Evolutionary conservation across 1,140 invertebrate genomes (phyloP).

Genomic region (Aphidius ervi): DNA sequence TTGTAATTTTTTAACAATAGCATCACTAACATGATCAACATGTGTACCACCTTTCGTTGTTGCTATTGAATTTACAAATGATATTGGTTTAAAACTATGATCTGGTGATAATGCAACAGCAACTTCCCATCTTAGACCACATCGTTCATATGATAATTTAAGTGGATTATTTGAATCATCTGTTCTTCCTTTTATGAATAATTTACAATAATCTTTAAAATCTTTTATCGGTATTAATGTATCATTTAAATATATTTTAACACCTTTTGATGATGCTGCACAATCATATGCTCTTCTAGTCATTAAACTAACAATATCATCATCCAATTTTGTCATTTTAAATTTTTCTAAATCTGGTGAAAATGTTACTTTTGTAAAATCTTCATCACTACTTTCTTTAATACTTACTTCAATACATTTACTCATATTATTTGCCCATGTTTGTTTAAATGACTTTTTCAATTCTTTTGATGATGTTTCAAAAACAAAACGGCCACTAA

Average conservation of each 20-base stretch:
- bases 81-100: conserved; percentile 94
- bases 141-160: conserved; percentile 84
- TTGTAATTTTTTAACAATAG: conserved; percentile 82
- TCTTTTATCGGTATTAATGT: conserved; percentile 83
- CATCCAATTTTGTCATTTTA: conserved; percentile 90
- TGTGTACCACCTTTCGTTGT: conserved; percentile 98
- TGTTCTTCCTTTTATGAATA: conserved; percentile 80
- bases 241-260: conserved; percentile 93
- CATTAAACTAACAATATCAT: conserved; percentile 93
- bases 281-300: conserved; percentile 93
- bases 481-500: conserved; percentile 93
- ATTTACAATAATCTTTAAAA: conserved; percentile 96
- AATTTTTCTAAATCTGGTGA: conserved; percentile 94
- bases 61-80: conserved; percentile 99
- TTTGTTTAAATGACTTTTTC: conserved; percentile 88
- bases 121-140: conserved; percentile 92
- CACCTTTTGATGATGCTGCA: conserved; percentile 83
- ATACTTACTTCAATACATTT: conserved; percentile 87
- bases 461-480: conserved; percentile 91
- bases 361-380: conserved; percentile 96
- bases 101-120: conserved; percentile 81
- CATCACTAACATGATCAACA: conserved; percentile 91
- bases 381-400: conserved; percentile 67
- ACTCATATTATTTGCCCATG: conserved; percentile 94
- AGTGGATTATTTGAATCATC: conserved; percentile 78